phyloP scores from a whole-genome alignment of 30 jellyfish, hydroid and myxozoan genomes.

The Sanderia malayensis region DNA sequence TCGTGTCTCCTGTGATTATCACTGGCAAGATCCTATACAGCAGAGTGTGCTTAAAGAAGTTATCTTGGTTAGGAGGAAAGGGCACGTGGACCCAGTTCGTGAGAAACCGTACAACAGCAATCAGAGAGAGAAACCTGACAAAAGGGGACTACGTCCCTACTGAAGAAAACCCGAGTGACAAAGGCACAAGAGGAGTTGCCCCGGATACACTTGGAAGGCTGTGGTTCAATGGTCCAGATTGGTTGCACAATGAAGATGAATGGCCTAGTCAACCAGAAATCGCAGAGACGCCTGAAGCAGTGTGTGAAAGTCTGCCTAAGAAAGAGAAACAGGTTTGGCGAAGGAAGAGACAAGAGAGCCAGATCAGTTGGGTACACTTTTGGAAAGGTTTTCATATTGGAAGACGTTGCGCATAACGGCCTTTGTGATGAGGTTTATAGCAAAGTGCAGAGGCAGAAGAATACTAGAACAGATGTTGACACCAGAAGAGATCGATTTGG shows the following conservation, averaged over 20 bases:
- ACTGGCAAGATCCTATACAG: slow-evolving; percentile 62
- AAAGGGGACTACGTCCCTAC: slow-evolving; percentile 65
- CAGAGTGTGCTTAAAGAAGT: slow-evolving; percentile 46
- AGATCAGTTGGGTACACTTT: slow-evolving; percentile 29
- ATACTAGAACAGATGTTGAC: slow-evolving; percentile 24
- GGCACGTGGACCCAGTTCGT: slow-evolving; percentile 74
- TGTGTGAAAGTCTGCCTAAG: slow-evolving; percentile 46
- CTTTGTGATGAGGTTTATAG: slow-evolving; percentile 50
- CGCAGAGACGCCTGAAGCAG: slow-evolving; percentile 36
- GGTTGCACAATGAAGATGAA: slow-evolving; percentile 56
- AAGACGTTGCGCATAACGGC: slow-evolving; percentile 53
- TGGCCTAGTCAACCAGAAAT: slow-evolving; percentile 67
- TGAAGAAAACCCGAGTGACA: slow-evolving; percentile 68
- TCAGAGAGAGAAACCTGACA: slow-evolving; percentile 40
- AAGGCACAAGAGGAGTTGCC: slow-evolving; percentile 57
- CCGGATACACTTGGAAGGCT: slow-evolving; percentile 44
- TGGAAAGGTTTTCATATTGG: slow-evolving; percentile 42
- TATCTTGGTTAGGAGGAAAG: slow-evolving; percentile 58
- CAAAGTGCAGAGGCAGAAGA: slow-evolving; percentile 45
- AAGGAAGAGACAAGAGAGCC: slow-evolving; percentile 28
- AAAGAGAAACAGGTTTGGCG: slow-evolving; percentile 26
- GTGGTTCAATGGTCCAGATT: slow-evolving; percentile 83
- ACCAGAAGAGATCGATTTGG: slow-evolving; percentile 44
- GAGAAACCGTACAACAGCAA: slow-evolving; percentile 50
- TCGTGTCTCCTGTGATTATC: slow-evolving; percentile 70